These are phyloP conservation scores for Myopa tessellatipennis DNA, from an alignment of 2,888 invertebrate species.

Conservation along the genomic window DNA sequence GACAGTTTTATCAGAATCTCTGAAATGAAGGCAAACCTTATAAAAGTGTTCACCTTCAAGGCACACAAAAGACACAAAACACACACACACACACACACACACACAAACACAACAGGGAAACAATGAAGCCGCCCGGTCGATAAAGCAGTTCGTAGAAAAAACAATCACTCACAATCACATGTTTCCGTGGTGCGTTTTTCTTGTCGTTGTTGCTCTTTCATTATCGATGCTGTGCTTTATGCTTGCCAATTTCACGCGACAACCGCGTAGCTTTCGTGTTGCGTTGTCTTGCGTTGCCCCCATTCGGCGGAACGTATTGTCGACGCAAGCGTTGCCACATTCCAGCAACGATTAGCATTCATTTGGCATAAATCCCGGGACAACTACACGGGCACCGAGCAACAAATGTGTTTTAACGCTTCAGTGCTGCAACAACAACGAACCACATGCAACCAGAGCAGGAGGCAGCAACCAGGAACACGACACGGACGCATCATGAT, in stretches of 20 bases:
- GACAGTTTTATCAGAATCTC: too few species aligned
- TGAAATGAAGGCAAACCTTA: too few species aligned
- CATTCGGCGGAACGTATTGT: slow-evolving; percentile 13
- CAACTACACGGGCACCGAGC: background rate
- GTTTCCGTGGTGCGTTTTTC: too few species aligned
- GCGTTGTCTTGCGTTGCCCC: slow-evolving; percentile 6
- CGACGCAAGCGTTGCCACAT: background rate
- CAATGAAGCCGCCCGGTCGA: too few species aligned
- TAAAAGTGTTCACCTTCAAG: too few species aligned
- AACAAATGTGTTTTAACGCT: background rate
- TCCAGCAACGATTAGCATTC: slow-evolving; percentile 26
- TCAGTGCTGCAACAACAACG: slow-evolving; percentile 1
- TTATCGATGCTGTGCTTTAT: too few species aligned
- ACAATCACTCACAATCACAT: too few species aligned
- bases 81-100: too few species aligned
- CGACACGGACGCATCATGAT: background rate
- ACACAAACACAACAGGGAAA: too few species aligned
- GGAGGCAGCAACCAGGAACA: background rate
- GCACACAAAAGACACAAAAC: too few species aligned
- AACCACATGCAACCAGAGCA: background rate
- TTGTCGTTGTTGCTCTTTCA: too few species aligned
- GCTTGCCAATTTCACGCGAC: background rate
- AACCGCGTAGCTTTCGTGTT: background rate
- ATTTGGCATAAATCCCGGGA: slow-evolving; percentile 29
- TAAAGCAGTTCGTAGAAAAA: too few species aligned